phyloP scores from a whole-genome alignment of 1,140 invertebrate genomes.

The Drosophila azteca region DNA sequence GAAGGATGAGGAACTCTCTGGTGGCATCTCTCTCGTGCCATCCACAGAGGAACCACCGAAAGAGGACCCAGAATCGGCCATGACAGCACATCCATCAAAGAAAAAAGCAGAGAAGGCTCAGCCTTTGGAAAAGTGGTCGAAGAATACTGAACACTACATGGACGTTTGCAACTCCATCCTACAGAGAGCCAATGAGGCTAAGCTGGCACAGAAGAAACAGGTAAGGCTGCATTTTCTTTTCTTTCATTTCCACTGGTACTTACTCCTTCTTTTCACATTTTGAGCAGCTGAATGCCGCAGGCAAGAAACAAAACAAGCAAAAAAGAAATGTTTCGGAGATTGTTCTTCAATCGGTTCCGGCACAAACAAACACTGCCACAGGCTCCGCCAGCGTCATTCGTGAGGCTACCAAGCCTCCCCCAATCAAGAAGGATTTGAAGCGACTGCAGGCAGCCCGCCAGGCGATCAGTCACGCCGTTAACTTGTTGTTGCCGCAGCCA shows the following conservation, averaged over 20 bases:
- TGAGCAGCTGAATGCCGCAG: conserved; percentile 28
- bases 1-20: background rate
- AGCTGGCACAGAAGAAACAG: conserved; percentile 44
- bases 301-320: conserved; percentile 15
- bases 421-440: conserved; percentile 50
- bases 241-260: background rate
- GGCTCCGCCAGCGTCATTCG: too few species aligned
- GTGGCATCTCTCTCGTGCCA: too few species aligned
- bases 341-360: background rate
- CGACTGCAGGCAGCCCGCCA: conserved; percentile 55
- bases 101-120: background rate
- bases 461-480: conserved; percentile 50
- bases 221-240: conserved; percentile 15
- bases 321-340: background rate
- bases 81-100: background rate
- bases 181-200: conserved; percentile 52
- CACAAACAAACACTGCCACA: background rate
- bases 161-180: conserved; percentile 50
- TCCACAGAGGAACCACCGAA: too few species aligned
- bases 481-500: conserved; percentile 26
- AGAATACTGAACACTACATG: conserved; percentile 34
- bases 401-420: background rate
- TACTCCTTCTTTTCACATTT: background rate
- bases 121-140: conserved; percentile 1
- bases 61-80: background rate